Conservation (phyloP, 1,140 invertebrate species). For the Penaeus chinensis region DNA sequence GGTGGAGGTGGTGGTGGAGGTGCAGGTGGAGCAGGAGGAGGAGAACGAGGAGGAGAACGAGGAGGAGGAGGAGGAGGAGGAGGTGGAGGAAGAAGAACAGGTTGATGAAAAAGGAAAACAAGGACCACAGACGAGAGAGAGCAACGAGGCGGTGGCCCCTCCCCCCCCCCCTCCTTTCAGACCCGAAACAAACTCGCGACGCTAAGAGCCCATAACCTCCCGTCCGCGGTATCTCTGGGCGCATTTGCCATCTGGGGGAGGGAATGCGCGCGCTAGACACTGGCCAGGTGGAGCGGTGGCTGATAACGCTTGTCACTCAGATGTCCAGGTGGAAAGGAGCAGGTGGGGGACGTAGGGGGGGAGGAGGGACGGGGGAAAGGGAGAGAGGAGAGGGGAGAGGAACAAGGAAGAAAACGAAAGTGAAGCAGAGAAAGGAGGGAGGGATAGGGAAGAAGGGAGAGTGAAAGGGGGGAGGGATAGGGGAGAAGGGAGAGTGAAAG, state of each 20-base stretch:
- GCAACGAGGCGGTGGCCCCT: background rate
- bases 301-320: too few relatives aligned
- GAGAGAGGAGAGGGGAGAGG: background rate
- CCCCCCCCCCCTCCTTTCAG: too few relatives aligned
- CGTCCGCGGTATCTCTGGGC: too few relatives aligned
- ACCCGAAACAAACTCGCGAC: too few relatives aligned
- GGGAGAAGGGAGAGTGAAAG: background rate
- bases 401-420: background rate
- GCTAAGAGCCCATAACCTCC: too few relatives aligned
- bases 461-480: background rate
- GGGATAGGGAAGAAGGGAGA: background rate
- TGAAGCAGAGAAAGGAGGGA: background rate
- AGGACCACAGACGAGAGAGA: background rate
- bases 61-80: background rate
- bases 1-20: background rate
- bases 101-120: background rate
- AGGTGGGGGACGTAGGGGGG: background rate
- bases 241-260: too few relatives aligned
- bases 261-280: too few relatives aligned
- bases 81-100: background rate
- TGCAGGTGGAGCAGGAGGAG: background rate
- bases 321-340: background rate
- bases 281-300: too few relatives aligned
- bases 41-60: background rate
- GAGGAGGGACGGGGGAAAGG: background rate